phyloP scores from a whole-genome alignment of 2,797 vertebrate genomes.

The Odontamblyopus lacepedii region DNA sequence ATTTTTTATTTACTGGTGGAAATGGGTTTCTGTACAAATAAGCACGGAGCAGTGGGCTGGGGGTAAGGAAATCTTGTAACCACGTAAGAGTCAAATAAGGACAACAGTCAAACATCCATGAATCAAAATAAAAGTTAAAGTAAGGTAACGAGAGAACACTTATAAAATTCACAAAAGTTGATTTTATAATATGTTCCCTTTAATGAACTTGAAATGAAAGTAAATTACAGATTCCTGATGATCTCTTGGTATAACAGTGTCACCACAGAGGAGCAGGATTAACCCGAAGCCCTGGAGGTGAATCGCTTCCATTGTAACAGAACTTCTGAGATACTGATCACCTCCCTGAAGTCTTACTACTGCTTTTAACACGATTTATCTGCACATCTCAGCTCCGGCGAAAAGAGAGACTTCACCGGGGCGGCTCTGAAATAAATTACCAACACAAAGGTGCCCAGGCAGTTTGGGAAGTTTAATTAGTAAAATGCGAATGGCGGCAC shows the following conservation, averaged over 20 bases:
- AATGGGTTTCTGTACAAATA: too few species aligned
- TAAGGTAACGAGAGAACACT: too few species aligned
- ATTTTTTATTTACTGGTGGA: too few species aligned
- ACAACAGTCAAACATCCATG: too few species aligned
- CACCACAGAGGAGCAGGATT: slow-evolving; percentile 37
- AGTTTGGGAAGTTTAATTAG: slow-evolving; percentile 53
- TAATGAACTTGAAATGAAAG: too few species aligned
- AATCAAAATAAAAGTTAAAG: too few species aligned
- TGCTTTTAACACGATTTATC: slow-evolving; percentile 70
- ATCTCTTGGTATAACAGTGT: slow-evolving; percentile 1
- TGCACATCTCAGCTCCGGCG: slow-evolving; percentile 56
- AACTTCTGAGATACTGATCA: slow-evolving; percentile 50
- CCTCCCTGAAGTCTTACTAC: slow-evolving; percentile 57
- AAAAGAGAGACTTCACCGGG: slow-evolving; percentile 49
- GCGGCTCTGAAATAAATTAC: slow-evolving; percentile 62
- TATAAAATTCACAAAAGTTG: too few species aligned
- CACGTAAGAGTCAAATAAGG: too few species aligned
- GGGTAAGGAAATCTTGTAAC: too few species aligned
- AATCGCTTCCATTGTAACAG: slow-evolving; percentile 47
- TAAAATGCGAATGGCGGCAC: slow-evolving; percentile 44
- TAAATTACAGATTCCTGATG: not conserved
- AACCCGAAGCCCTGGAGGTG: slow-evolving; percentile 32
- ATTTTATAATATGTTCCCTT: too few species aligned
- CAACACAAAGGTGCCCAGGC: slow-evolving; percentile 50
- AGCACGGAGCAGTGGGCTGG: too few species aligned